Evolutionary conservation across 2,888 invertebrate species (phyloP).

Genomic region (Coronaproctus castanopsis): DNA sequence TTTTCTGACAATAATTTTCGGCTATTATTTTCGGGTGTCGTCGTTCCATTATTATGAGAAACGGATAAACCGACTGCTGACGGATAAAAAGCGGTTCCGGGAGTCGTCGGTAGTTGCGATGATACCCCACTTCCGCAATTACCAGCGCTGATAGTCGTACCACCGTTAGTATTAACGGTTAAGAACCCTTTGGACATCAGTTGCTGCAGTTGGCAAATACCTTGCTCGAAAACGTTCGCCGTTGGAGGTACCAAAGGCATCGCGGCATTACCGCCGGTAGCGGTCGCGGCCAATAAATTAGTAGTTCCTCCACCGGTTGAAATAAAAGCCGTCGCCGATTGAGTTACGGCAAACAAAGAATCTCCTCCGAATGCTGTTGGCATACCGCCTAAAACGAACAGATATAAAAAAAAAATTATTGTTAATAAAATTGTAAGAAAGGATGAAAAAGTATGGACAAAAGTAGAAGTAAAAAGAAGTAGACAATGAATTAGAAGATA

Average conservation of each 20-base stretch:
- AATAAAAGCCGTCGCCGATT: conserved; percentile 1
- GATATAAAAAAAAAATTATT: not conserved
- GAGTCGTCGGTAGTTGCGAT: not conserved
- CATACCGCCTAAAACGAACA: not conserved
- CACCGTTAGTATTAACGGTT: not conserved
- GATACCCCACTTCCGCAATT: too few relatives aligned
- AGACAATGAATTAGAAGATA: too few relatives aligned
- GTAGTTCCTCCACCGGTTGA: conserved; percentile 1
- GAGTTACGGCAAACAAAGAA: conserved; percentile 5
- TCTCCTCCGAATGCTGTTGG: conserved; percentile 1
- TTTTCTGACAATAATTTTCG: not conserved
- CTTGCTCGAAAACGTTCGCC: not conserved
- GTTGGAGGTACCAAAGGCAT: not conserved
- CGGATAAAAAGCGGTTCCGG: not conserved
- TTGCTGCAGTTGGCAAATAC: conserved; percentile 5
- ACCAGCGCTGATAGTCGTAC: not conserved
- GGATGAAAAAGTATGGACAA: too few relatives aligned
- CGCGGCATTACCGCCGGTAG: not conserved
- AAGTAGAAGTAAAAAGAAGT: too few relatives aligned
- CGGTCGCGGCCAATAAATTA: conserved; percentile 1
- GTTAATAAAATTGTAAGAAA: too few relatives aligned
- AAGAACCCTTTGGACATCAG: conserved; percentile 2
- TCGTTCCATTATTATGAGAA: not conserved
- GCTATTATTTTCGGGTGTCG: too few relatives aligned
- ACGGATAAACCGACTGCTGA: not conserved